Evolutionary conservation across 2,888 invertebrate genomes (phyloP), one percentile per base, ranked within the genome.

Genomic region (Meloe dianella): DNA sequence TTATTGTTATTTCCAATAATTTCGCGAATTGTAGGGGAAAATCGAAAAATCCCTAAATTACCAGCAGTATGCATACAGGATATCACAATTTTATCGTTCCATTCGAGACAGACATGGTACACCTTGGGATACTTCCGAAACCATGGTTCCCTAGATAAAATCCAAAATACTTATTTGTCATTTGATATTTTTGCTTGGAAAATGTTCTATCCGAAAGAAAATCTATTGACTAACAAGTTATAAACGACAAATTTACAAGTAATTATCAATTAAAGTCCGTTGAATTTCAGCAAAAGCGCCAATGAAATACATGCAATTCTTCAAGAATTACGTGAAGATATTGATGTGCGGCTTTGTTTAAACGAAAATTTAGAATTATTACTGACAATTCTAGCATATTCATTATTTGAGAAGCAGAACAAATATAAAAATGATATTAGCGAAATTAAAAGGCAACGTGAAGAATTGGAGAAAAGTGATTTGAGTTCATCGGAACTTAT

Each of bases 311-410:
- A 20, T 10, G n/a, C 20, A 20, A 24, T 24, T 3, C 20, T 22
- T 12, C 24, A 54, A 24, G 54, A 54, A 24, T 12, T 54, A 12
- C 54, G 54, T 54, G 24, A 22, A 54, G 54, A 54, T 10, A 54
- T 59, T 17, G 20, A 59, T 38, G 1, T 6, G 20, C 59, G 32
- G 3, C 35, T 59, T n/a, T 6, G 14, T 30, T 14, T 35, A 14
- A 59, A 35, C 3, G 59, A 35, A 24, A 30, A 9, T 59, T 24
- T 59, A 7, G 59, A 59, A 14, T 4, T 59, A 1, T 7, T 38
- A 32, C 17, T 24, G 14, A 38, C 35, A 38, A 59, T 59, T 24
- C 32, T 59, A 38, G 20, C 59, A 20, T 10, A 59, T 38, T 38
- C 20, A 5, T 35, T 59, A 0, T 17, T 17, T 38, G 59, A 35